Evolutionary conservation across 2,113 vertebrate species (phyloP).

Genomic region (Microtus ochrogaster): DNA sequence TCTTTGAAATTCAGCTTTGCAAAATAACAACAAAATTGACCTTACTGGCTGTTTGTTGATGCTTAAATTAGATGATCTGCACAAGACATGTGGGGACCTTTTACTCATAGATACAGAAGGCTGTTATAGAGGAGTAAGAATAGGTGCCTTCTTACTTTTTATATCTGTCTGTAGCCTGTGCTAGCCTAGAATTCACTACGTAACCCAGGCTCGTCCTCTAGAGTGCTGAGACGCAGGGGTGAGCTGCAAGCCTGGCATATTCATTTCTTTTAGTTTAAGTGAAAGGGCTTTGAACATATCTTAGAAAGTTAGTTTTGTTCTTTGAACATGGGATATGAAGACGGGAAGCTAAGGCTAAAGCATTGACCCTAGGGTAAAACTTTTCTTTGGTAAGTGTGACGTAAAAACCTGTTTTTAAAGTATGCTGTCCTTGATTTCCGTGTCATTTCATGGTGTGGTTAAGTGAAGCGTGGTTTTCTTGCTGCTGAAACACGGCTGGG

Average conservation of each 20-base stretch:
- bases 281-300: neutral
- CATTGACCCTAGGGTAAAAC: neutral
- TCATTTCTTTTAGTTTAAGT: neutral
- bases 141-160: neutral
- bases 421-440: neutral
- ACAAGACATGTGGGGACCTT: neutral
- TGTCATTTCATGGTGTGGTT: neutral
- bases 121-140: neutral
- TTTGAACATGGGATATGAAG: conserved; percentile 5
- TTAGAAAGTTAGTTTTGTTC: neutral
- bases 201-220: neutral
- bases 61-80: neutral
- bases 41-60: neutral
- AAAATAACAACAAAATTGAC: neutral
- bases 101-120: neutral
- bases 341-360: neutral
- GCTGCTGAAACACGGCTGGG: neutral
- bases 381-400: conserved; percentile 34
- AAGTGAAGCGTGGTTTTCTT: neutral
- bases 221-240: too few relatives aligned
- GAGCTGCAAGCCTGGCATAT: neutral
- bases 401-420: neutral
- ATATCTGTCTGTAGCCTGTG: neutral
- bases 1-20: conserved; percentile 16
- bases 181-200: neutral